These are phyloP conservation scores for Drosophila kanekoi DNA, from an alignment of 2,888 invertebrate genomes.

Conservation along the genomic window DNA sequence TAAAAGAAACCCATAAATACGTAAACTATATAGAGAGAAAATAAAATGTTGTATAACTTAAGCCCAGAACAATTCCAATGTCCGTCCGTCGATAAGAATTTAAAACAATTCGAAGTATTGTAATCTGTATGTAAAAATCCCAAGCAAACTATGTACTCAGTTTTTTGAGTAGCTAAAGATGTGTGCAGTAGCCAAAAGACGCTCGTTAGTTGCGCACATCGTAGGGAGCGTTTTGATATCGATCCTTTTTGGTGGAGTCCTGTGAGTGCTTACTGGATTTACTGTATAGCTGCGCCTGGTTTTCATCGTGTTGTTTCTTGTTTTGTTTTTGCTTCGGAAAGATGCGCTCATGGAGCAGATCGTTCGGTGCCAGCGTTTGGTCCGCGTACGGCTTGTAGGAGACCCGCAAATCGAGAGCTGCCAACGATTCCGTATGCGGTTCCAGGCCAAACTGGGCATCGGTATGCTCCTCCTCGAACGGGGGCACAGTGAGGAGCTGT, in stretches of 20 bases:
- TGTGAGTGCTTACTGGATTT: constrained; percentile 1
- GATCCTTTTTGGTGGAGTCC: neutral
- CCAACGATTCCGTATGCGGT: neutral
- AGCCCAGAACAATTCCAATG: constrained; percentile 1
- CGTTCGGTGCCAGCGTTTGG: neutral
- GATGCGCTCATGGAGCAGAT: neutral
- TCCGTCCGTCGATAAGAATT: neutral
- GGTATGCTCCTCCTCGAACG: constrained; percentile 25
- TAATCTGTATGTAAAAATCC: too few relatives aligned
- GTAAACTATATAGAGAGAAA: neutral
- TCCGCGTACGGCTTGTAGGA: constrained; percentile 9
- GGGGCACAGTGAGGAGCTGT: neutral
- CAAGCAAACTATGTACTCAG: too few relatives aligned
- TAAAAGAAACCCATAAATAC: constrained; percentile 3
- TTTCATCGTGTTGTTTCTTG: constrained; percentile 6
- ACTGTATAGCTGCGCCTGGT: neutral
- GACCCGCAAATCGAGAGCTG: constrained; percentile 41
- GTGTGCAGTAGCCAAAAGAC: too few relatives aligned
- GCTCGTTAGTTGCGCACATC: too few relatives aligned
- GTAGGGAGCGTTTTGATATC: neutral
- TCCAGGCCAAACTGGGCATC: neutral
- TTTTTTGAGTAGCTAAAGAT: too few relatives aligned
- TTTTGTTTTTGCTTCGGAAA: constrained; percentile 4
- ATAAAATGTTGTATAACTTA: neutral
- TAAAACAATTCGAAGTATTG: too few relatives aligned